Base-by-base conservation (phyloP, 1,140 invertebrate genomes). In the Helicoverpa zea region DNA sequence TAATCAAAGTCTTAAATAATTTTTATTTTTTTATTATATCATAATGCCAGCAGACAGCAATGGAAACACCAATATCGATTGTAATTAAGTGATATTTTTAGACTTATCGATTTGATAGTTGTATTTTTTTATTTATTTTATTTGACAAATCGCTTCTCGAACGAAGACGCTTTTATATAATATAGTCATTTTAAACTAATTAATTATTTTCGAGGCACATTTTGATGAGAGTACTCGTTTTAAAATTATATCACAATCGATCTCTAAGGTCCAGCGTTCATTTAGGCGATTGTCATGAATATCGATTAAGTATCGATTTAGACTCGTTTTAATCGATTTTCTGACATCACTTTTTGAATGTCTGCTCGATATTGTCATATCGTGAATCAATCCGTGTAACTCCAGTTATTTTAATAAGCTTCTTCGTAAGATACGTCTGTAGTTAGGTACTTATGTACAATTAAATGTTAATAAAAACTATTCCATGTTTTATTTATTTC, bases 391-490 rank as follows among this genome's bases (percentile, higher is more conserved):
- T 82, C 54, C 70, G 63, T 83, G 81, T 84, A 78, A 83, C 78
- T 83, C 61, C 76, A 87, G 84, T 89, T 88, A 86, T 89, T 89
- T 88, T 80, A 84, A 86, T 90, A 91, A 83, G 91, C 87, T 90
- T 90, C 88, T 88, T 87, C 87, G 83, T 84, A 89, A 89, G 87
- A 79, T 66, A 74, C 16, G 49, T 78, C 47, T 78, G 76, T 85
- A 84, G 81, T 54, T 87, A 86, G 84, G 82, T 89, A 92, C 84
- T 83, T 87, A 86, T 91, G 88, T 92, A 91, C 84, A 88, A 92
- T 91, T 92, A 92, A 92, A 91, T 90, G 88, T 90, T 89, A 88
- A 88, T 88, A 35, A 82, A 91, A 86, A 86, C 83, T 29, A 30
- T 59, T 61, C 61, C 14, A 70, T 49, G 73, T 82, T 82, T 80